Evolutionary conservation across 2,888 invertebrate genomes (phyloP), one percentile per base, ranked within the genome.

Genomic region (Drosophila meridionalis): DNA sequence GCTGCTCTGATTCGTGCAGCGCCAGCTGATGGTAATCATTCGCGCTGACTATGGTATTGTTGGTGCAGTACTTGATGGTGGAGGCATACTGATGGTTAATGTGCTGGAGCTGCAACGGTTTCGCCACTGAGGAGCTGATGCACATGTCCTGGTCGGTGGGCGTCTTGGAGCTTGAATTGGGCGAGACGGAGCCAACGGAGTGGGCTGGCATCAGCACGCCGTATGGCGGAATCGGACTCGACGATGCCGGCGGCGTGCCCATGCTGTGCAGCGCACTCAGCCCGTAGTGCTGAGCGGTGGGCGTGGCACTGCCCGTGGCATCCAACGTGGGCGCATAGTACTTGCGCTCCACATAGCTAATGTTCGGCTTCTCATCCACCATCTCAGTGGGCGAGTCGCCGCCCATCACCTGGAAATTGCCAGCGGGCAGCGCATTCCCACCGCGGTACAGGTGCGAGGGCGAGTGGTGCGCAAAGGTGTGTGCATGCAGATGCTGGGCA

Each of bases 41-140:
- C 32, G 81, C 83, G 72, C 79, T 91, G n/a, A 91, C 81, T n/a
- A 90, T 91, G 9, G 90, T 83, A 61, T 91, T 92, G 64, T 92
- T 93, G 30, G 93, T 90, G 61, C 93, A 93, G 69, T 92, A 93
- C 79, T 93, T 93, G 11, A 93, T 93, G 11, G 93, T 93, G 30
- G 93, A 92, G 0, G 93, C 78, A 63, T 93, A 93, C 55, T 93
- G 93, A 73, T 92, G 90, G 74, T 89, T 92, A 62, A 90, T 73
- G n/a, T 82, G 78, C 43, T 78, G 83, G 8, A 88, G 57, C 28
- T 87, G 74, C 63, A 90, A 61, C 30, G 73, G 75, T 73, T 87
- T 87, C 7, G 67, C 69, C 45, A 72, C 69, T 28, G 81, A 65
- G 12, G 83, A 71, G 57, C 71, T 79, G 1, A 77, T 78, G 57